Conservation (phyloP, 1,140 invertebrate species). For the Palaemon carinicauda region DNA sequence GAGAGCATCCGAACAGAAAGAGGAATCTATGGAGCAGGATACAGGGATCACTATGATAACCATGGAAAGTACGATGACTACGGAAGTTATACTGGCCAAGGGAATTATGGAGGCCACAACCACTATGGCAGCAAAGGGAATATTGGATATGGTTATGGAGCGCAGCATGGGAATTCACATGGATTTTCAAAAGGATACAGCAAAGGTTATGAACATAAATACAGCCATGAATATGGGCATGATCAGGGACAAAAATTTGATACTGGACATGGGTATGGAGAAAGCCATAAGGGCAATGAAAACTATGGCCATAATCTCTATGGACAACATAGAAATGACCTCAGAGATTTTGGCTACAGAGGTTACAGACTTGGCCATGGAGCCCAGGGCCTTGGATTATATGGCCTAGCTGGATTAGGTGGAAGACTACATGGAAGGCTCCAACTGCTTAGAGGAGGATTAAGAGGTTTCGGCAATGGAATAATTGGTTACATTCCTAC, state of each 20-base stretch:
- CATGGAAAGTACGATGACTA: too few relatives aligned
- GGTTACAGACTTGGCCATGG: neutral
- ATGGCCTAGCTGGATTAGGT: too few relatives aligned
- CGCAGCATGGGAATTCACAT: neutral
- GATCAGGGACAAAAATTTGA: neutral
- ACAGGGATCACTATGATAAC: too few relatives aligned
- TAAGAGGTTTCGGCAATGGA: neutral
- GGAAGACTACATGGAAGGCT: neutral
- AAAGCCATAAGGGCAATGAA: neutral
- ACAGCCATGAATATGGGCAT: neutral
- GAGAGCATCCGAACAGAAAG: too few relatives aligned
- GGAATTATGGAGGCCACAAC: too few relatives aligned
- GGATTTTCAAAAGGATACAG: neutral
- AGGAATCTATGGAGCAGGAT: too few relatives aligned
- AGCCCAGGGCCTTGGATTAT: neutral
- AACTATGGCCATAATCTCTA: neutral
- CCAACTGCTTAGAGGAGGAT: neutral
- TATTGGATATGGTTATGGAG: neutral
- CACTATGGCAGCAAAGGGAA: neutral
- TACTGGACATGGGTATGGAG: neutral
- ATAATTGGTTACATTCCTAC: too few relatives aligned
- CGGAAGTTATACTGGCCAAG: too few relatives aligned
- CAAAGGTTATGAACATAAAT: neutral
- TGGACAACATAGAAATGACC: neutral
- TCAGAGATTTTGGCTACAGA: neutral